These are phyloP conservation scores for Excalfactoria chinensis DNA, from an alignment of 2,113 vertebrate genomes.

Conservation along the genomic window DNA sequence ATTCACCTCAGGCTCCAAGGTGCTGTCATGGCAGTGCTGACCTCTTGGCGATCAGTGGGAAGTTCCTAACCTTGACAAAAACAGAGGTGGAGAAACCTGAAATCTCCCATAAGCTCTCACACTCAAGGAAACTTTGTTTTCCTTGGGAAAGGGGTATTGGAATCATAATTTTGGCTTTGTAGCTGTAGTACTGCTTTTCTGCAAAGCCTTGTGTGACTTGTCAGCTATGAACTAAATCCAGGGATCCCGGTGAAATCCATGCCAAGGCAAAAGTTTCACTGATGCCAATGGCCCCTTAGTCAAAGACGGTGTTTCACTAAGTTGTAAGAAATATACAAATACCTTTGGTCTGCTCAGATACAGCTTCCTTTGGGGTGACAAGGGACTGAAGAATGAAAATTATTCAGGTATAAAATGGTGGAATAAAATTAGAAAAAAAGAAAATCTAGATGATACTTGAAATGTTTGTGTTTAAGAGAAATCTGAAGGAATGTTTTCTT, in stretches of 20 bases:
- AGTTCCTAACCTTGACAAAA: neutral
- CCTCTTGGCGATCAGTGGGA: neutral
- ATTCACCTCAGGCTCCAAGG: neutral
- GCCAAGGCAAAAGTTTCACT: neutral
- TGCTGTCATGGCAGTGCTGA: neutral
- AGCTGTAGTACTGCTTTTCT: neutral
- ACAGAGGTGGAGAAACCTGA: neutral
- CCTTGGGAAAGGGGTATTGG: neutral
- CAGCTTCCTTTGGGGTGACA: neutral
- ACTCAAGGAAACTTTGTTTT: neutral
- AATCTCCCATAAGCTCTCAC: neutral
- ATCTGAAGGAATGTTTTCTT: neutral
- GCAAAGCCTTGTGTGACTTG: neutral
- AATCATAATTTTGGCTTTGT: neutral
- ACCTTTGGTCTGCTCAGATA: neutral
- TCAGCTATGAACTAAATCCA: neutral
- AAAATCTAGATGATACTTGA: neutral
- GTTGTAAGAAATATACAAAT: neutral
- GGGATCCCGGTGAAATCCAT: neutral
- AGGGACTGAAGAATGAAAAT: neutral
- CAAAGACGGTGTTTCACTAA: neutral
- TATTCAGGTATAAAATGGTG: neutral
- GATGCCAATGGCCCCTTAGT: neutral
- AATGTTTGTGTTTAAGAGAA: neutral
- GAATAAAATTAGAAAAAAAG: neutral